Evolutionary conservation across 2,113 vertebrate genomes (phyloP).

Genomic region (Varanus komodoensis): DNA sequence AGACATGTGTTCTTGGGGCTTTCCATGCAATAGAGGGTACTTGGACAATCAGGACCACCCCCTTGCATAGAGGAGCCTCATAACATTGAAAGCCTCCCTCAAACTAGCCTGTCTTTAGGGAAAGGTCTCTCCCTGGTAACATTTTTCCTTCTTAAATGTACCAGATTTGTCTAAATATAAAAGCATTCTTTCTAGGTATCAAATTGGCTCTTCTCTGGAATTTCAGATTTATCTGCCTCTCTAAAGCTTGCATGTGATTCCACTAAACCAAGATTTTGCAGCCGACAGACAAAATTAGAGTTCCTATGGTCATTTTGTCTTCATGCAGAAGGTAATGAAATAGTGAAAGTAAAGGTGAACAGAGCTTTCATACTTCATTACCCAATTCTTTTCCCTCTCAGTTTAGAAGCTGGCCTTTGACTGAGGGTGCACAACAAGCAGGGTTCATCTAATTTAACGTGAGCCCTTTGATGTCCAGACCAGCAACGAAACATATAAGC

Average conservation of each 20-base stretch:
- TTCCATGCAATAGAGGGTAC: too few relatives aligned
- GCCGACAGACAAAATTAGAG: conserved; percentile 13
- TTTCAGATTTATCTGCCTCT: conserved; percentile 31
- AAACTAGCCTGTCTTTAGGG: too few relatives aligned
- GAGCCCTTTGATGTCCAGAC: background rate
- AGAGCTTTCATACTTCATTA: conserved; percentile 48
- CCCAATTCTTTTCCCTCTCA: conserved; percentile 16
- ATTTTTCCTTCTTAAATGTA: background rate
- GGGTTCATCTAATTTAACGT: conserved; percentile 1
- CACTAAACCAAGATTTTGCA: background rate
- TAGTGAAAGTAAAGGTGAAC: conserved; percentile 37
- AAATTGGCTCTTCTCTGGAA: conserved; percentile 4
- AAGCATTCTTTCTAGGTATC: background rate
- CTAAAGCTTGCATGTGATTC: background rate
- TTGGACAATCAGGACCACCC: too few relatives aligned
- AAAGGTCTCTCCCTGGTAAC: background rate
- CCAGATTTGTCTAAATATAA: background rate
- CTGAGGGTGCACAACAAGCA: conserved; percentile 24
- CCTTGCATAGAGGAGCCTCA: too few relatives aligned
- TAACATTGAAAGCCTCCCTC: too few relatives aligned
- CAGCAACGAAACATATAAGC: background rate
- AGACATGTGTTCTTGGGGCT: too few relatives aligned
- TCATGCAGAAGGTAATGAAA: conserved; percentile 50
- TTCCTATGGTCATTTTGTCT: conserved; percentile 30
- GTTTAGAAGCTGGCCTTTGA: conserved; percentile 36